Base-by-base conservation (phyloP, 2,113 vertebrate species). In the Poeciliopsis turrubarensis region DNA sequence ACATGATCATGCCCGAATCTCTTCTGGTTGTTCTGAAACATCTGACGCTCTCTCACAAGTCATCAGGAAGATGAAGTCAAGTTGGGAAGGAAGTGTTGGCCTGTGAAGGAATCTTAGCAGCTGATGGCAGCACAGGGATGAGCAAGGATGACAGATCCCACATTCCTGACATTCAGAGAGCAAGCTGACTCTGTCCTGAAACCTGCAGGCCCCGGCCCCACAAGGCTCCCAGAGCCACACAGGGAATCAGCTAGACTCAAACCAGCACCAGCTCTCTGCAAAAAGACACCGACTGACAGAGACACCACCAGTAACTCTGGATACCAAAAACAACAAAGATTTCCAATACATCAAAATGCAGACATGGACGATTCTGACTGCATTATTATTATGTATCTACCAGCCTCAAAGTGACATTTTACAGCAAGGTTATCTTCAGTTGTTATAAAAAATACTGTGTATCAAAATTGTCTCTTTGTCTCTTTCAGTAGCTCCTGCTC, bases 91-190 rank as follows among this genome's bases (percentile, higher is more conserved):
- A 60, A 75, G 30, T 22, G 78, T 78, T 75, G 76, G 47, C 25
- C 78, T 74, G n/a, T 72, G 25, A 54, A 32, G 32, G 34, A 11
- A 25, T 44, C 39, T 68, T 51, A 32, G 32, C 68, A 47, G 68
- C 17, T 31, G 80, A 78, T 82, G 81, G 82, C 73, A 79, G 74
- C 30, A 54, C 7, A 9, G 14, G 60, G 68, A 70, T 41, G 41
- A 10, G n/a, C 64, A 34, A 54, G 32, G 67, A 65, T 47, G 79
- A 78, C 57, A 51, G 57, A 60, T 27, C 66, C 72, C 77, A 75
- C 54, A 60, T 88, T 90, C 81, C 82, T 78, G 51, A 78, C 68
- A 90, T 86, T 85, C 69, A 39, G 64, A 72, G 62, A 68, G 26
- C 78, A 9, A 34, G 44, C 63, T 3, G 70, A 7, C 51, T 29